Percentiles rank a stretch among this genome's conserved stretches.
phyloP scores from a whole-genome alignment of 2,797 vertebrate species.

The Tokudaia muenninki region DNA sequence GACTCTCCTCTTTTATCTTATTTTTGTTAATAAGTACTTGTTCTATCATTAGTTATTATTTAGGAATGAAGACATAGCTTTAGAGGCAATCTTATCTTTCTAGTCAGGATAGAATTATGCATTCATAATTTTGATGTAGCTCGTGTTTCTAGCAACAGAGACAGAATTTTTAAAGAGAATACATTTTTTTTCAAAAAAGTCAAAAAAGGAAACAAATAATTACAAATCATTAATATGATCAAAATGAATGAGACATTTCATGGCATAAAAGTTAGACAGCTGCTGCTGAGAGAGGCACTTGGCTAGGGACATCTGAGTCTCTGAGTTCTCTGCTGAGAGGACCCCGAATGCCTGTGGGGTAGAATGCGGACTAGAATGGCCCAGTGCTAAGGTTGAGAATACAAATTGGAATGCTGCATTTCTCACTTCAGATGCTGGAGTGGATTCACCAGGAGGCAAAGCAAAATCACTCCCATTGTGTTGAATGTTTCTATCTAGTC shows the following conservation, averaged over 20 bases:
- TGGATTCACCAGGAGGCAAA: neutral
- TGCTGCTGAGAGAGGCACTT: neutral
- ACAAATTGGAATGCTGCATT: neutral
- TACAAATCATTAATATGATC: neutral
- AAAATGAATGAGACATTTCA: neutral
- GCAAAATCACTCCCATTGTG: neutral
- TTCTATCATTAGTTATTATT: neutral
- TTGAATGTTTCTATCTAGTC: neutral
- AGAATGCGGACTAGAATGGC: neutral
- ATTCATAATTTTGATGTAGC: conserved; percentile 27
- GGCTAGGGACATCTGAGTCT: neutral
- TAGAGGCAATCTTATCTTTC: neutral
- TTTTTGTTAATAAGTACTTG: conserved; percentile 10
- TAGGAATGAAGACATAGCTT: neutral
- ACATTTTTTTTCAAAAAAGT: neutral
- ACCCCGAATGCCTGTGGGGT: neutral
- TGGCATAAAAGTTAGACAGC: neutral
- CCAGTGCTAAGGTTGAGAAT: neutral
- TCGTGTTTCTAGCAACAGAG: neutral
- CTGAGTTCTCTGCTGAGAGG: neutral
- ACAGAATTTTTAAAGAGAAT: neutral
- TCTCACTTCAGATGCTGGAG: neutral
- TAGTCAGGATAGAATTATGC: conserved; percentile 16
- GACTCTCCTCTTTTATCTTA: neutral
- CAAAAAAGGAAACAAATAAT: neutral